Base-by-base conservation (phyloP, 2,888 invertebrate species). In the Cataglyphis cursor region DNA sequence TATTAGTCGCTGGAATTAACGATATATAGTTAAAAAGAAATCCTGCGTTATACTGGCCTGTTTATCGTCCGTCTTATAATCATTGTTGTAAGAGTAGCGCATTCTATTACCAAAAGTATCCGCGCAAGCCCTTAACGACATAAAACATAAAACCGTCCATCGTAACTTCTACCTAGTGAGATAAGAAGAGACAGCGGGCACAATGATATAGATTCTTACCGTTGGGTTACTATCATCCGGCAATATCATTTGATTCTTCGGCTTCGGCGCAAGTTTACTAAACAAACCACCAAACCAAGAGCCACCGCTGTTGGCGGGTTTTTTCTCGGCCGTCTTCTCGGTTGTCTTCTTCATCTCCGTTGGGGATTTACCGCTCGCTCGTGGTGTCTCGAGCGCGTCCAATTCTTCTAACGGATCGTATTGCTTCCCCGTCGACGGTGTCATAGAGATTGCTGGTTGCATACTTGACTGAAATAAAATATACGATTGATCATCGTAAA, bases 181-280 rank as follows among this genome's bases (percentile, higher is more conserved):
- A 38, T 61, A n/a, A 18, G 21, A 44, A 59, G n/a, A n/a, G 21
- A 62, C 31, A 6, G n/a, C 5, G 9, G 8, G 1, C n/a, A 48
- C 9, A 54, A n/a, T 24, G 15, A 51, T n/a, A n/a, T 9, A 44
- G n/a, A 68, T 57, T 41, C 96, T 96, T 96, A 98, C 98, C 87
- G 97, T 96, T 87, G 98, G 98, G 95, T 99, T 97, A 95, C 97
- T 98, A 95, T 99, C 99, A 95, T 99, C 99, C 0, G 99, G 99
- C 90, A 99, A 96, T 93, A 98, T 98, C 98, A 99, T 99, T 96
- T 99, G 98, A 96, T 98, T 99, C 95, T 98, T 98, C 64, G 98
- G 97, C 90, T 97, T 97, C 76, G 97, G 96, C 28, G 97, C 96
- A 83, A 98, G 96, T 95, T 98, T 98, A 95, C 97, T 97, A 95